A percentile compares a stretch with the other conserved stretches of the same genome.
Evolutionary conservation across 2,888 invertebrate species (phyloP).

Genomic region (Trissolcus brochymenae): DNA sequence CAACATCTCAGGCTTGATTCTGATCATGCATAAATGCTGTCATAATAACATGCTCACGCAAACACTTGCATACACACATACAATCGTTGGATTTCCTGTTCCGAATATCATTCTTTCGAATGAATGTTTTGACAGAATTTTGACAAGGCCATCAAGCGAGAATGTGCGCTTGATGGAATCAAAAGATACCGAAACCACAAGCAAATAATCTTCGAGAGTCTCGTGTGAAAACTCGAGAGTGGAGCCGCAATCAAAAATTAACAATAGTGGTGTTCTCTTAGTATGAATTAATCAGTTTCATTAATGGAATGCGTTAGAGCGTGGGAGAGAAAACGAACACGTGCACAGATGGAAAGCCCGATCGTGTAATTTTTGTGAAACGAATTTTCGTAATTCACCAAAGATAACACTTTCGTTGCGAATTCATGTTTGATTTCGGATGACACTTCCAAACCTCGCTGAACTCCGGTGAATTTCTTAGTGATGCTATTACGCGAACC

Average conservation of each 20-base stretch:
- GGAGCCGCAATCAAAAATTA: slow-evolving; percentile 15
- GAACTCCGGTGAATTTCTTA: slow-evolving; percentile 87
- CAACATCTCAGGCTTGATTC: too few species aligned
- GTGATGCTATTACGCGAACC: slow-evolving; percentile 82
- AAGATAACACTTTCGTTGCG: slow-evolving; percentile 76
- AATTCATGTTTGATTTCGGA: slow-evolving; percentile 79
- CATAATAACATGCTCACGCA: slow-evolving; percentile 4
- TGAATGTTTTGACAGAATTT: slow-evolving; percentile 13
- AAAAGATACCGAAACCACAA: too few species aligned
- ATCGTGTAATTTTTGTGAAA: background rate
- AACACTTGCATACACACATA: slow-evolving; percentile 10
- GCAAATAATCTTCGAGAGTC: background rate
- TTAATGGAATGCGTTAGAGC: too few species aligned
- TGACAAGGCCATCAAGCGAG: slow-evolving; percentile 14
- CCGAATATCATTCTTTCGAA: slow-evolving; percentile 1
- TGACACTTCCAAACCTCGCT: slow-evolving; percentile 79
- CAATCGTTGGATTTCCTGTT: background rate
- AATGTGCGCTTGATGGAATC: background rate
- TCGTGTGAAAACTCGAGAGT: background rate
- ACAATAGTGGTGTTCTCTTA: slow-evolving; percentile 15
- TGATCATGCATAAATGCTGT: slow-evolving; percentile 1
- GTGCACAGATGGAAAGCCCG: slow-evolving; percentile 11
- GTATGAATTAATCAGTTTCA: slow-evolving; percentile 12
- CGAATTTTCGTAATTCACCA: slow-evolving; percentile 65
- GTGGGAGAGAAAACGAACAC: slow-evolving; percentile 3